Percentiles rank a stretch among this genome's conserved stretches.
phyloP scores from a whole-genome alignment of 2,113 vertebrate genomes.

The Xenopus borealis region DNA sequence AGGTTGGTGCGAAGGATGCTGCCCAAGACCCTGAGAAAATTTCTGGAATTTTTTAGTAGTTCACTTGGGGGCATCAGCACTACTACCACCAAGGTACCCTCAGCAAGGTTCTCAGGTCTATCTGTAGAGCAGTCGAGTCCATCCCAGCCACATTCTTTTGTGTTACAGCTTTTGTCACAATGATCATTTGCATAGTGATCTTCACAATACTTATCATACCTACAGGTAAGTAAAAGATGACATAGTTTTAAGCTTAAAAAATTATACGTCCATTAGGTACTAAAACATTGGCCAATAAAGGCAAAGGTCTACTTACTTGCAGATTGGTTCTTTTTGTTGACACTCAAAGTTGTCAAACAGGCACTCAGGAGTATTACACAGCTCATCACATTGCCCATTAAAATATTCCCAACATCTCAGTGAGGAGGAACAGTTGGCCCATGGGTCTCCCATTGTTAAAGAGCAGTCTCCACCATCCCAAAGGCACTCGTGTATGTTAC shows the following conservation, averaged over 20 bases:
- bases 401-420: constrained; percentile 83
- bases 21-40: constrained; percentile 82
- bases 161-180: constrained; percentile 89
- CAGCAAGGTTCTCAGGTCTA: constrained; percentile 67
- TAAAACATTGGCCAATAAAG: no score
- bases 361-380: constrained; percentile 84
- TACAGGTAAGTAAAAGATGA: constrained; percentile 41
- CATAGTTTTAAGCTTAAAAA: no score
- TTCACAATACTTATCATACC: constrained; percentile 84
- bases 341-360: constrained; percentile 93
- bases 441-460: constrained; percentile 68
- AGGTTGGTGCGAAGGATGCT: constrained; percentile 84
- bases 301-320: constrained; percentile 74
- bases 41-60: constrained; percentile 74
- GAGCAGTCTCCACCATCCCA: constrained; percentile 62
- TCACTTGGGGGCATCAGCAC: constrained; percentile 83
- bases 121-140: constrained; percentile 82
- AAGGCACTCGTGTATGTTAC: constrained; percentile 50
- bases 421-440: constrained; percentile 75
- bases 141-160: constrained; percentile 87
- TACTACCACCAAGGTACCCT: constrained; percentile 81
- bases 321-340: constrained; percentile 59
- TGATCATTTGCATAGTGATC: constrained; percentile 81
- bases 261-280: no score
- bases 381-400: constrained; percentile 78